Evolutionary conservation across 2,888 invertebrate genomes (phyloP).

Genomic region (Hanleya hanleyi): DNA sequence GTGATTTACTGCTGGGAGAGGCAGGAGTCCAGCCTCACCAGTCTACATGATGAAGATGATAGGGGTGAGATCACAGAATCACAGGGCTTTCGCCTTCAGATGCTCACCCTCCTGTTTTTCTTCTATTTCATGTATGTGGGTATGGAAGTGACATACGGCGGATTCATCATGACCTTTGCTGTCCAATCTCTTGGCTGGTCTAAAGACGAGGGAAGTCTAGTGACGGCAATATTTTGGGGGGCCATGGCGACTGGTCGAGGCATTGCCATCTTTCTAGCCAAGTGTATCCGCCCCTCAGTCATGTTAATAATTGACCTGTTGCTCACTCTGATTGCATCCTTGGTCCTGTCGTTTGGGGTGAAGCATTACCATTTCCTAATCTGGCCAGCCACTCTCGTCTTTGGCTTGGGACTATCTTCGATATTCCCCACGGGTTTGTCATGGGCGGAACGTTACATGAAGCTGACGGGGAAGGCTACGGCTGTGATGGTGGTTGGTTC

Average conservation of each 20-base stretch:
- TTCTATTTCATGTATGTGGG: conserved; percentile 74
- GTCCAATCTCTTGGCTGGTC: conserved; percentile 66
- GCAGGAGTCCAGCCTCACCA: background rate
- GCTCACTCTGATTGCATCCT: conserved; percentile 62
- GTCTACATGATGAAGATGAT: background rate
- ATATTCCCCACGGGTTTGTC: conserved; percentile 74
- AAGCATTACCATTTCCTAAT: conserved; percentile 56
- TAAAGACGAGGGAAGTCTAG: conserved; percentile 67
- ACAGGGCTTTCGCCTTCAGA: conserved; percentile 49
- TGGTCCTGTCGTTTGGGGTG: conserved; percentile 67
- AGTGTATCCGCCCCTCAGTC: conserved; percentile 67
- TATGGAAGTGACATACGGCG: conserved; percentile 74
- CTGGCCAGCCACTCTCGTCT: conserved; percentile 71
- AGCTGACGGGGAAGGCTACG: conserved; percentile 73
- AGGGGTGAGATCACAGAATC: background rate
- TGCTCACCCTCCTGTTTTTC: conserved; percentile 69
- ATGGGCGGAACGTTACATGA: conserved; percentile 74
- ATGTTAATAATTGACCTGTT: conserved; percentile 72
- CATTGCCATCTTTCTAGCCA: conserved; percentile 72
- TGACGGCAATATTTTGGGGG: conserved; percentile 74
- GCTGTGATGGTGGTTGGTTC: conserved; percentile 74
- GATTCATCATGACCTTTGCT: conserved; percentile 72
- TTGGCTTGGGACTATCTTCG: conserved; percentile 74
- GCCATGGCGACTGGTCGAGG: conserved; percentile 73
- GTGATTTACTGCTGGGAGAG: conserved; percentile 66